A percentile compares a stretch with the other conserved stretches of the same genome.
Evolutionary conservation across 2,797 vertebrate species (phyloP).

Genomic region (Hydrolagus colliei): DNA sequence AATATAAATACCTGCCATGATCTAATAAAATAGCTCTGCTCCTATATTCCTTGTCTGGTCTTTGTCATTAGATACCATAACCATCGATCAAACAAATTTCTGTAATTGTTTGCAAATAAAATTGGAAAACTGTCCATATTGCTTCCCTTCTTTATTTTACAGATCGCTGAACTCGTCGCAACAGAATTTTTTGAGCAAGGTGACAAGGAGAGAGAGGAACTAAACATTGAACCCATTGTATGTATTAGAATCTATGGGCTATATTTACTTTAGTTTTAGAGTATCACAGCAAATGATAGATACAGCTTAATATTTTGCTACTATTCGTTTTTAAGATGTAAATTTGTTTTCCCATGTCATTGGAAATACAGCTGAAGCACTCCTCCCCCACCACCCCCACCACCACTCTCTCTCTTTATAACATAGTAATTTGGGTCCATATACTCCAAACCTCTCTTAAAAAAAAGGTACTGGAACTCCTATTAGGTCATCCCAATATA

Average conservation of each 20-base stretch:
- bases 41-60: too few species aligned
- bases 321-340: neutral
- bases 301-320: neutral
- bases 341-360: neutral
- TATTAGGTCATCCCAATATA: too few species aligned
- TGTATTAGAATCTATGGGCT: slow-evolving; percentile 45
- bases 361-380: neutral
- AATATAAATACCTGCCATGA: too few species aligned
- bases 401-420: too few species aligned
- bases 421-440: too few species aligned
- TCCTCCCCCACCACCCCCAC: too few species aligned
- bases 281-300: neutral
- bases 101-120: neutral
- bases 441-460: too few species aligned
- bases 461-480: too few species aligned
- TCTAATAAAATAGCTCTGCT: too few species aligned
- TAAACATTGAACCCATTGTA: slow-evolving; percentile 90
- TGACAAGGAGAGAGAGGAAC: slow-evolving; percentile 85
- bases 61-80: too few species aligned
- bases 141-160: slow-evolving; percentile 40
- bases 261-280: too few species aligned
- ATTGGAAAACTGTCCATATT: neutral
- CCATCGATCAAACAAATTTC: neutral
- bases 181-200: slow-evolving; percentile 96
- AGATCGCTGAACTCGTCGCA: slow-evolving; percentile 93